Conservation (phyloP, 1,140 invertebrate genomes). For the Hyphantria cunea region DNA sequence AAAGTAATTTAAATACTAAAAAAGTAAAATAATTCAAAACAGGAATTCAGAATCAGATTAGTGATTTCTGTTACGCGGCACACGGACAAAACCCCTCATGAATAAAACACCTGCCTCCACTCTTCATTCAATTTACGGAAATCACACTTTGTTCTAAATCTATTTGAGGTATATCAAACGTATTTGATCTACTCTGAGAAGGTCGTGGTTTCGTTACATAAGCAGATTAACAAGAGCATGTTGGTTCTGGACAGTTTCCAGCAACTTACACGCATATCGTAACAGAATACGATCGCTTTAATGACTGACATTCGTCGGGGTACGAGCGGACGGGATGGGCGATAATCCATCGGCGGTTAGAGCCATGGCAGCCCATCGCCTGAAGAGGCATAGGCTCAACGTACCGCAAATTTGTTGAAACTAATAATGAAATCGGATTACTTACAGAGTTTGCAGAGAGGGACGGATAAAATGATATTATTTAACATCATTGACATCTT, state of each 20-base stretch:
- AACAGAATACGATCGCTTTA: slow-evolving; percentile 39
- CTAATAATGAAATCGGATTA: slow-evolving; percentile 73
- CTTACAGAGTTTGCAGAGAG: slow-evolving; percentile 51
- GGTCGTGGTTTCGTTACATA: slow-evolving; percentile 28
- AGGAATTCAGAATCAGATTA: slow-evolving; percentile 31
- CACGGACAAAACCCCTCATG: slow-evolving; percentile 35
- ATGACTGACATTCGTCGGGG: slow-evolving; percentile 30
- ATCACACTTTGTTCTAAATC: slow-evolving; percentile 43
- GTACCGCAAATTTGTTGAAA: slow-evolving; percentile 75
- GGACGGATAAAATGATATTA: slow-evolving; percentile 62
- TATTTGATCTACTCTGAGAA: slow-evolving; percentile 33
- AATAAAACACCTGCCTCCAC: slow-evolving; percentile 41
- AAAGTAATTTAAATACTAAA: neutral
- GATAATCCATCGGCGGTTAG: slow-evolving; percentile 37
- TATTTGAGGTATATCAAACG: slow-evolving; percentile 38
- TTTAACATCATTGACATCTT: slow-evolving; percentile 54
- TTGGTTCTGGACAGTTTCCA: slow-evolving; percentile 29
- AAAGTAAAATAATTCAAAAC: slow-evolving; percentile 29
- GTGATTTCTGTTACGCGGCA: slow-evolving; percentile 33
- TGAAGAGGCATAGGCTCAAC: slow-evolving; percentile 47
- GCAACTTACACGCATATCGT: slow-evolving; percentile 36
- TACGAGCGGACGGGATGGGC: slow-evolving; percentile 21
- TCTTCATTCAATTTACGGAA: slow-evolving; percentile 42
- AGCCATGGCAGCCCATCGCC: slow-evolving; percentile 30
- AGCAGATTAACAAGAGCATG: slow-evolving; percentile 41